A percentile compares a stretch with the other conserved stretches of the same genome.
Evolutionary conservation across 2,888 invertebrate genomes (phyloP).

Genomic region (Epinotia demarniana): DNA sequence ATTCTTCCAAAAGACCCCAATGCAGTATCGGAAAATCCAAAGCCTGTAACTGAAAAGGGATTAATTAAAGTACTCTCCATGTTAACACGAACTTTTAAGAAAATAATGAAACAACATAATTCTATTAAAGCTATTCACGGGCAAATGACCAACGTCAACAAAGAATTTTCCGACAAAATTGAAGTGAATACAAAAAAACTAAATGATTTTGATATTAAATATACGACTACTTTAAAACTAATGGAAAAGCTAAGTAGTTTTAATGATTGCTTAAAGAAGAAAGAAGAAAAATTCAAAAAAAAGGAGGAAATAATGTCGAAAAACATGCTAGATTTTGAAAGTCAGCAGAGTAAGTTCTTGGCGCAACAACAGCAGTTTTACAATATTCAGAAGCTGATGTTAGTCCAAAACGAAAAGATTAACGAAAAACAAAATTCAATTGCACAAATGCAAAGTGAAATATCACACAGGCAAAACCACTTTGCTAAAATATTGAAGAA

Average conservation of each 20-base stretch:
- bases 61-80: constrained; percentile 72
- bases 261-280: constrained; percentile 58
- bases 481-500: constrained; percentile 74
- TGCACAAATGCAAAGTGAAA: constrained; percentile 73
- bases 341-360: constrained; percentile 73
- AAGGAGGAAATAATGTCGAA: constrained; percentile 65
- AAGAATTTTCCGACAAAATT: constrained; percentile 63
- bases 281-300: constrained; percentile 59
- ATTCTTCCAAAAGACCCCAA: constrained; percentile 58
- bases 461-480: constrained; percentile 73
- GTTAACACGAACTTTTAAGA: constrained; percentile 75
- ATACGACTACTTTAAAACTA: constrained; percentile 60
- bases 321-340: constrained; percentile 70
- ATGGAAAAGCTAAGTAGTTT: constrained; percentile 62
- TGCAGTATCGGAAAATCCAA: constrained; percentile 54
- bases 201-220: constrained; percentile 69
- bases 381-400: constrained; percentile 71
- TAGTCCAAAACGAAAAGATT: constrained; percentile 75
- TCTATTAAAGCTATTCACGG: constrained; percentile 70
- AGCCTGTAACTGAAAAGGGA: constrained; percentile 68
- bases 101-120: constrained; percentile 72
- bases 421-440: constrained; percentile 71
- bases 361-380: constrained; percentile 74
- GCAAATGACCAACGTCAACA: constrained; percentile 60
- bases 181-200: constrained; percentile 60